Conservation (phyloP, 1,140 invertebrate species). For the Chionoecetes opilio region DNA sequence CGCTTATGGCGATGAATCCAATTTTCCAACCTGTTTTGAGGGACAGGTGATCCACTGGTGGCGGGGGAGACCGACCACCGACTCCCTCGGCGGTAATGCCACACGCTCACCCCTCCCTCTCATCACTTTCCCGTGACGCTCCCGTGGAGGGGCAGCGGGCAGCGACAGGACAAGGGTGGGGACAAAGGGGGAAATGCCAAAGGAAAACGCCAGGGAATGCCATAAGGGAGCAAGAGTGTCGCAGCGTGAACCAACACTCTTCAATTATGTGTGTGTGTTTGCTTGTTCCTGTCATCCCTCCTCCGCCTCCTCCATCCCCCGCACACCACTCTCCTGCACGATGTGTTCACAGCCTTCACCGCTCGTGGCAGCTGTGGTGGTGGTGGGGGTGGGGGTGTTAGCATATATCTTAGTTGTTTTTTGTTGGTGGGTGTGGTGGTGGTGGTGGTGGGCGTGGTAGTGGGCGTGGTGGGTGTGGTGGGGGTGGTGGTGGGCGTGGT, state of each 20-base stretch:
- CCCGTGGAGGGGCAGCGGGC: neutral
- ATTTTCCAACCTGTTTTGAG: neutral
- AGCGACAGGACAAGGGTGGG: neutral
- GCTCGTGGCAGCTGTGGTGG: neutral
- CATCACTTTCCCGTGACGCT: neutral
- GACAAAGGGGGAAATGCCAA: too few species aligned
- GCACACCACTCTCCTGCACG: neutral
- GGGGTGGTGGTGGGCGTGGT: neutral
- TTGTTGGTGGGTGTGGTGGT: neutral
- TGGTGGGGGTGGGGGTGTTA: neutral
- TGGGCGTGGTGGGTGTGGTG: neutral
- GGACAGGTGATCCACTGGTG: neutral
- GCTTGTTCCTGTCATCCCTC: neutral
- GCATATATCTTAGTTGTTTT: neutral
- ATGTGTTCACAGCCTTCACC: neutral
- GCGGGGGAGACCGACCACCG: neutral
- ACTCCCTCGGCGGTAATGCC: neutral
- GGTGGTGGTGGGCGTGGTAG: neutral
- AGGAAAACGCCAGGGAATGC: neutral
- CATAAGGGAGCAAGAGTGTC: neutral
- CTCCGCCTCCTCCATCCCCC: neutral
- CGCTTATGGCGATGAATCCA: neutral
- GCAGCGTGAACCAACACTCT: neutral
- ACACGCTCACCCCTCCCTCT: neutral
- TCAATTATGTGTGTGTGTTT: slow-evolving; percentile 20